phyloP scores from a whole-genome alignment of 2,888 invertebrate genomes.

The Hymenopus coronatus region DNA sequence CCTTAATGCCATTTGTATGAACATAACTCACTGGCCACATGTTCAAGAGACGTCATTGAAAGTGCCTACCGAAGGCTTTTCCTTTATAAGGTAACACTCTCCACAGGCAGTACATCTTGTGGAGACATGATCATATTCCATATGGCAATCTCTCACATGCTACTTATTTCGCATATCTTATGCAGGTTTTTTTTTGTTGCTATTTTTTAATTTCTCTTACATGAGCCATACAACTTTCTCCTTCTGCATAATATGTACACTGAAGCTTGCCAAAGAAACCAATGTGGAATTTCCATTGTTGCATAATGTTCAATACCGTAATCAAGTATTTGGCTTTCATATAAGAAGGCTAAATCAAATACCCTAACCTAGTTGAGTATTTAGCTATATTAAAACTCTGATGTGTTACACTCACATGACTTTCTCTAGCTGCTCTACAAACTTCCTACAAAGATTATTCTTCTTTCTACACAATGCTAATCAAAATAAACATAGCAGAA shows the following conservation, averaged over 20 bases:
- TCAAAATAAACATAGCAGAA: too few relatives aligned
- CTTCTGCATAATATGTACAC: background rate
- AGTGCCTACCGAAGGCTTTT: background rate
- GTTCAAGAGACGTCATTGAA: background rate
- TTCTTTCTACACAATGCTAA: too few relatives aligned
- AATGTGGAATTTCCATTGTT: background rate
- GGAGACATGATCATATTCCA: background rate
- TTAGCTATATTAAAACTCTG: too few relatives aligned
- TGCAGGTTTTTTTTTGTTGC: background rate
- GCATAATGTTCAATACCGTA: too few relatives aligned
- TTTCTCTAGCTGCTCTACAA: too few relatives aligned
- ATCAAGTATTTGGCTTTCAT: too few relatives aligned
- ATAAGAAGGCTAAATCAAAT: too few relatives aligned
- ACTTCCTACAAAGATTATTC: too few relatives aligned
- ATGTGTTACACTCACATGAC: too few relatives aligned
- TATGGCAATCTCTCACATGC: too few relatives aligned
- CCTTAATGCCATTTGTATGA: background rate
- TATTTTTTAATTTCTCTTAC: background rate
- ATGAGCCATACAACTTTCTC: background rate
- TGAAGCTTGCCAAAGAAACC: background rate
- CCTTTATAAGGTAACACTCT: background rate
- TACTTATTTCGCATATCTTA: background rate
- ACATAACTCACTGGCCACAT: background rate
- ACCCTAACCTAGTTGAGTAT: too few relatives aligned
- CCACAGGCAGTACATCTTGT: background rate